These are phyloP conservation scores for Rhombomys opimus DNA, from an alignment of 2,113 vertebrate species.

Conservation along the genomic window DNA sequence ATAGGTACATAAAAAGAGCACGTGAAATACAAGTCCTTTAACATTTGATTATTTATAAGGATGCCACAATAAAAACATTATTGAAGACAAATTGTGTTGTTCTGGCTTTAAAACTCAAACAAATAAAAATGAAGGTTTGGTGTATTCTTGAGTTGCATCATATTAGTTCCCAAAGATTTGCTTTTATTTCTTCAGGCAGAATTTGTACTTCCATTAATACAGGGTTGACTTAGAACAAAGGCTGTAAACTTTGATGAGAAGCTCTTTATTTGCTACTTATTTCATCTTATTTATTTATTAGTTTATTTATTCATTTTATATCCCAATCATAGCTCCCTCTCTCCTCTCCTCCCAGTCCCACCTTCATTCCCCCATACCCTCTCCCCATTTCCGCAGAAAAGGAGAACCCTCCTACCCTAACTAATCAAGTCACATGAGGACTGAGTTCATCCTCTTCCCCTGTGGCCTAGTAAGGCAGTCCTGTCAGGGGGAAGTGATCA, in stretches of 20 bases:
- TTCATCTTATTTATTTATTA: neutral
- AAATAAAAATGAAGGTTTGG: conserved; percentile 12
- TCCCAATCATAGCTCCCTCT: too few relatives aligned
- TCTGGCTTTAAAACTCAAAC: conserved; percentile 34
- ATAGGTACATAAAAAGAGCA: neutral
- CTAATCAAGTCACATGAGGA: too few relatives aligned
- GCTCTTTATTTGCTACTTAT: neutral
- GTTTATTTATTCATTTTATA: too few relatives aligned
- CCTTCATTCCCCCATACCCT: too few relatives aligned
- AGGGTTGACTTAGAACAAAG: neutral
- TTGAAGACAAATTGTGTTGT: neutral
- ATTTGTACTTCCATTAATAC: neutral
- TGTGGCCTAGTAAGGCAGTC: too few relatives aligned
- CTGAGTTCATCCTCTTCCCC: too few relatives aligned
- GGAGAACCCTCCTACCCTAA: too few relatives aligned
- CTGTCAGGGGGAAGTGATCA: too few relatives aligned
- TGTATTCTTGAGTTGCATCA: neutral
- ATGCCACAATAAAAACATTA: neutral
- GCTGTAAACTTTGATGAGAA: neutral
- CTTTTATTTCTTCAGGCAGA: neutral
- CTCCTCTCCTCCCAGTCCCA: too few relatives aligned
- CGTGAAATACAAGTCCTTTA: neutral
- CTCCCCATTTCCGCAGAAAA: too few relatives aligned
- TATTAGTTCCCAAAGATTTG: conserved; percentile 3
- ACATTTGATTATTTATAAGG: neutral